Conservation (phyloP, 2,888 invertebrate species). For the Lasiommata megera region DNA sequence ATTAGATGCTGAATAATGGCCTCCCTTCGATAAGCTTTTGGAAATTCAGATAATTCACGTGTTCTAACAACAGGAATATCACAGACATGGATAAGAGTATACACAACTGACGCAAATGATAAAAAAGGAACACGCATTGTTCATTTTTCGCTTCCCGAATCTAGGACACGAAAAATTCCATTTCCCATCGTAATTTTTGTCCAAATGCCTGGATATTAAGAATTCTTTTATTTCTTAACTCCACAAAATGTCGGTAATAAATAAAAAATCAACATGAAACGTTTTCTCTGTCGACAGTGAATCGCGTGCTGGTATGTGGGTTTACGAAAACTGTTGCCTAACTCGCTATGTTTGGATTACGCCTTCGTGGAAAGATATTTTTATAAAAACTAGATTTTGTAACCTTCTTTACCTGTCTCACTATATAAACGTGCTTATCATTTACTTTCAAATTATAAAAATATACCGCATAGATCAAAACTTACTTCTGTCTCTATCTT, state of each 20-base stretch:
- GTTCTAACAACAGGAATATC: too few species aligned
- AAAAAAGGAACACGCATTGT: background rate
- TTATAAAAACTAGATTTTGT: background rate
- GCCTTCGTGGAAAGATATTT: constrained; percentile 15
- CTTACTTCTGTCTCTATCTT: too few species aligned
- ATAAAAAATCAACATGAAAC: constrained; percentile 17
- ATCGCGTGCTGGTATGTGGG: constrained; percentile 25
- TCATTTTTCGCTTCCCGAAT: background rate
- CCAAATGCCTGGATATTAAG: constrained; percentile 4
- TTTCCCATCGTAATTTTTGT: constrained; percentile 2
- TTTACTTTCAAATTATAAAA: too few species aligned
- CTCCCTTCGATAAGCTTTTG: too few species aligned
- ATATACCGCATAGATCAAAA: too few species aligned
- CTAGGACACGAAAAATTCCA: background rate
- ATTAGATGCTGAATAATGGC: too few species aligned
- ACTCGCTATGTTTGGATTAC: constrained; percentile 13
- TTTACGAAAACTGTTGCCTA: constrained; percentile 17
- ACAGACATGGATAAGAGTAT: too few species aligned
- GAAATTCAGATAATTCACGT: too few species aligned
- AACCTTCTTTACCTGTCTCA: too few species aligned
- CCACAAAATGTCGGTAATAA: constrained; percentile 13
- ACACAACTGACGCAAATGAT: background rate
- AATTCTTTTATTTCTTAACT: constrained; percentile 12
- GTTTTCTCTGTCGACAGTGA: constrained; percentile 14
- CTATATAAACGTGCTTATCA: too few species aligned